Evolutionary conservation across 2,113 vertebrate species (phyloP), one percentile per base, ranked within the genome.

Genomic region (Oophaga pumilio): DNA sequence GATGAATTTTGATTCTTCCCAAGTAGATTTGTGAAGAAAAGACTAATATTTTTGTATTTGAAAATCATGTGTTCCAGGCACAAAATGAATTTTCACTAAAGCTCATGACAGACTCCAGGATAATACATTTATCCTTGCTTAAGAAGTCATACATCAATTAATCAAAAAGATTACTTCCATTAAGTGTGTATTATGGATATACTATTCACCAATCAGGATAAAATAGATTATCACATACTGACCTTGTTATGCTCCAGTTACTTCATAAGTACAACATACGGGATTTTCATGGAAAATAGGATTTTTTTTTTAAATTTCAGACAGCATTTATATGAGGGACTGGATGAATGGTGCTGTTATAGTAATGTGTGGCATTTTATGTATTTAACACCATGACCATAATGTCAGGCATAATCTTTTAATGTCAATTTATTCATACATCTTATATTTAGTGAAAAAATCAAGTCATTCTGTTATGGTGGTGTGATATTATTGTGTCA

Each of bases 121-220:
- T 88, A 88, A 88, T 84, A 77, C 69, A 88, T 83, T 88, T 88
- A 88, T 84, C 81, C 80, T 84, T 84, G 81, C 73, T 68, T 84
- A 77, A 88, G 79, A 84, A 60, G 71, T 59, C 71, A 88, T 66
- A 77, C 57, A 88, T 84, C 87, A 88, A 88, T 88, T 88, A 88
- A 88, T 88, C 71, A 88, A 88, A 88, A 84, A 84, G 87, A 88
- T 88, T 88, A 88, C 73, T 77, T 52, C 73, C 81, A 88, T 84
- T 88, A 88, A 88, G 81, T 88, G 83, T 84, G 80, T 84, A 88
- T 88, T 88, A 88, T 88, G 81, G 81, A 88, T 88, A 43, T 83
- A 88, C 81, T 64, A 49, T 88, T 88, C 73, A 77, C 69, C 71
- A 77, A 84, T 88, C 80, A 68, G 87, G 87, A 84, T 88, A 77